Percentiles rank a stretch among this genome's conserved stretches.
Conservation (phyloP, 2,797 vertebrate genomes). For the Leptoclinus maculatus region DNA sequence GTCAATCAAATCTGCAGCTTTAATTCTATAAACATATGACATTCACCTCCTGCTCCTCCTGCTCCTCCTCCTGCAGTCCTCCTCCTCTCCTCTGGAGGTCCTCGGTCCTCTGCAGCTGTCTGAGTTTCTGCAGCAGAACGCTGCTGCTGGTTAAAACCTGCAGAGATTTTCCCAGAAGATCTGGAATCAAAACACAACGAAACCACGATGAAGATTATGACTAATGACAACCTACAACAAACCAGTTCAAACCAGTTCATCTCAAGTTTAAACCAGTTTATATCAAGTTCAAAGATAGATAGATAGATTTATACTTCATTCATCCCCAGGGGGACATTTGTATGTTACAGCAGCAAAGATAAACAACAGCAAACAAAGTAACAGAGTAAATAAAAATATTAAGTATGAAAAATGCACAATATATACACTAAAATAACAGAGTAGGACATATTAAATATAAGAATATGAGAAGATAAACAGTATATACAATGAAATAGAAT, state of each 20-base stretch:
- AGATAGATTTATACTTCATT: too few species aligned
- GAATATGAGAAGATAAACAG: too few species aligned
- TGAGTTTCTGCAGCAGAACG: constrained; percentile 87
- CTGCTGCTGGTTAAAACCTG: constrained; percentile 89
- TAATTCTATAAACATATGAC: neutral
- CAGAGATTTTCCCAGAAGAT: constrained; percentile 89
- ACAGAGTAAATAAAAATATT: too few species aligned
- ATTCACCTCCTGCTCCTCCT: neutral
- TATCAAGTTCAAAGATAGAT: too few species aligned
- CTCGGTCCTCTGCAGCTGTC: constrained; percentile 86
- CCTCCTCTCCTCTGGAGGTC: constrained; percentile 80
- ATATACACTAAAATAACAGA: too few species aligned
- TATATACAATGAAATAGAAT: too few species aligned
- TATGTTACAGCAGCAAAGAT: too few species aligned
- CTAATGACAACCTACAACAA: neutral
- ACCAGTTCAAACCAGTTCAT: neutral
- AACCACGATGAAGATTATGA: neutral
- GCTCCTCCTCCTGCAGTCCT: constrained; percentile 49
- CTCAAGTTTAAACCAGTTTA: too few species aligned
- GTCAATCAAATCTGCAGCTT: neutral
- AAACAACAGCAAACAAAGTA: too few species aligned
- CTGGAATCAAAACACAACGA: constrained; percentile 66
- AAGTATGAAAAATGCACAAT: too few species aligned
- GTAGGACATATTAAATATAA: too few species aligned
- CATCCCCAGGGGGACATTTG: too few species aligned